These are phyloP conservation scores for Parauchenoglanis ngamensis DNA, from an alignment of 2,797 vertebrate species.

Conservation along the genomic window DNA sequence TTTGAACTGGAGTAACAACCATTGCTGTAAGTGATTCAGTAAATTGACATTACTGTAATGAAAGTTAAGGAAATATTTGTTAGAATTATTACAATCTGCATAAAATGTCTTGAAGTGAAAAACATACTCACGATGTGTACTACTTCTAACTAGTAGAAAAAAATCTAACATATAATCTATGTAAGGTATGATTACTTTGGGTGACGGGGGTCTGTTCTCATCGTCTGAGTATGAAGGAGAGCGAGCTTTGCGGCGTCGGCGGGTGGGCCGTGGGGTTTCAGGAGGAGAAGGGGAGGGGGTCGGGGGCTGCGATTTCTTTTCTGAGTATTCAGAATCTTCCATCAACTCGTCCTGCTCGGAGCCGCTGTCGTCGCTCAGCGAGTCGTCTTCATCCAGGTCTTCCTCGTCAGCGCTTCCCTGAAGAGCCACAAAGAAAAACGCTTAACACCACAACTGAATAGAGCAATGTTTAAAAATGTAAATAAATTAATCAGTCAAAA, in stretches of 20 bases:
- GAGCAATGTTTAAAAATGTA: background rate
- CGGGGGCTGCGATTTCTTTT: conserved; percentile 88
- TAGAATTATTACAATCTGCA: background rate
- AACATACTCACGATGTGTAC: background rate
- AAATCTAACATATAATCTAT: too few species aligned
- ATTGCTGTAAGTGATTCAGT: background rate
- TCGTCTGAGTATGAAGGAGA: conserved; percentile 91
- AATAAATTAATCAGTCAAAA: background rate
- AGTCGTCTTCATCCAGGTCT: conserved; percentile 94
- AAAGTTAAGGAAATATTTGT: too few species aligned
- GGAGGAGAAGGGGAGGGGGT: conserved; percentile 81
- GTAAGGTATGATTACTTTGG: conserved; percentile 80
- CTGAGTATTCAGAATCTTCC: conserved; percentile 91
- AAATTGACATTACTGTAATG: background rate
- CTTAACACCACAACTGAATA: too few species aligned
- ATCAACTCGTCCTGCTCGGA: conserved; percentile 93
- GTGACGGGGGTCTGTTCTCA: conserved; percentile 90
- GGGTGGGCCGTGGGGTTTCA: conserved; percentile 78
- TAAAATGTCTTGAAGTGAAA: background rate
- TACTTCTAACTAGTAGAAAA: background rate
- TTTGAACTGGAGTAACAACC: background rate
- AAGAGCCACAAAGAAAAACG: background rate
- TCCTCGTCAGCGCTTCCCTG: conserved; percentile 94
- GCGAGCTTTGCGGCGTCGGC: conserved; percentile 82
- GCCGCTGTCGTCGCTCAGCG: conserved; percentile 88